Evolutionary conservation across 2,888 invertebrate species (phyloP), one percentile per base, ranked within the genome.

Genomic region (Silvanus unidentatus): DNA sequence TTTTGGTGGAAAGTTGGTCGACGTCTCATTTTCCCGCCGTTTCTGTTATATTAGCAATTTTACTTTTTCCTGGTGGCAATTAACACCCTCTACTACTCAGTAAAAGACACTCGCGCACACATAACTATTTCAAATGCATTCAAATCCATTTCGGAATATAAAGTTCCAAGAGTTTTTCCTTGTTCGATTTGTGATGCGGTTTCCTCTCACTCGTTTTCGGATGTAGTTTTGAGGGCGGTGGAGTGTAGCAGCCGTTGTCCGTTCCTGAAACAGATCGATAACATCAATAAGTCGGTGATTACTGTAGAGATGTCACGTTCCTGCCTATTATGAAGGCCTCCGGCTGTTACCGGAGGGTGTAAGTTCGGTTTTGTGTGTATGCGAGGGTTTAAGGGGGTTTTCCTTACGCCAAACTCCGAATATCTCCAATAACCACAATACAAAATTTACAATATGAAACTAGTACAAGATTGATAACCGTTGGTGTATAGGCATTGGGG

Each of bases 11-110:
- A 5, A 8, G 22, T 22, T 22, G 22, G 3, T 22, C 8, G 22
- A 5, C 3, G 4, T 5, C 8, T 3, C 22, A 22, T 22, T 22
- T 22, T 3, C 4, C 3, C 75, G 71, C 8, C 77, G 74, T 56
- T 74, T 73, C 22, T n/a, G n/a, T n/a, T n/a, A n/a, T n/a, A n/a
- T n/a, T n/a, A n/a, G n/a, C n/a, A n/a, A 22, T 22, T 22, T 22
- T 22, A 5, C 8, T 8, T 22, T 22, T 22, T 22, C 22, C 22
- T 5, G 8, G 4, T 22, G 22, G 4, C 22, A 22, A 22, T 22
- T 22, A 22, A 22, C 22, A 22, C n/a, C n/a, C n/a, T n/a, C n/a
- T n/a, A n/a, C n/a, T n/a, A n/a, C n/a, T n/a, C n/a, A n/a, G n/a
- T n/a, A n/a, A n/a, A n/a, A n/a, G n/a, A n/a, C n/a, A n/a, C n/a